phyloP scores from a whole-genome alignment of 2,113 vertebrate species.

The Anser brachyrhynchus region DNA sequence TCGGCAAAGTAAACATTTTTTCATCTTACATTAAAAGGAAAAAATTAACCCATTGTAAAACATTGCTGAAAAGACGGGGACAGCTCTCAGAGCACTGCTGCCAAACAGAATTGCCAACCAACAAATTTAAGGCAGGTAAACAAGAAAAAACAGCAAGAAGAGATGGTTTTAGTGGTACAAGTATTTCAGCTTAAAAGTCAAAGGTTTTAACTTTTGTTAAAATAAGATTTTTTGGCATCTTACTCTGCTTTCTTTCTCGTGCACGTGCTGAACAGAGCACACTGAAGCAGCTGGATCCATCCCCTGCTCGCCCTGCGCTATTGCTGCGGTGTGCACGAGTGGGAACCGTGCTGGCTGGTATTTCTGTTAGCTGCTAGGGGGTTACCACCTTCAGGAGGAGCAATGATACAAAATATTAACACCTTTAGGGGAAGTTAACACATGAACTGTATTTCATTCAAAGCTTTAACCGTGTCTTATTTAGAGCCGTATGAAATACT shows the following conservation, averaged over 20 bases:
- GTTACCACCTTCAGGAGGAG: neutral
- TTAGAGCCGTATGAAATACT: neutral
- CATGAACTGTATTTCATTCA: neutral
- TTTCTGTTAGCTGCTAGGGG: no score
- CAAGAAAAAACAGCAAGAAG: neutral
- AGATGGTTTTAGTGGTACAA: neutral
- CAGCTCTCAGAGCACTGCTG: neutral
- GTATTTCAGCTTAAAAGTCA: neutral
- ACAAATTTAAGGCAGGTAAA: neutral
- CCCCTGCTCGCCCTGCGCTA: neutral
- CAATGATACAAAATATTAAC: neutral
- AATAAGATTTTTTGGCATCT: neutral
- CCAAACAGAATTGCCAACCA: neutral
- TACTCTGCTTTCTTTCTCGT: neutral
- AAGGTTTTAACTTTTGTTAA: neutral
- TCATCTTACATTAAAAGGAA: neutral
- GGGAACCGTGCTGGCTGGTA: neutral
- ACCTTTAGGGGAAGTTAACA: neutral
- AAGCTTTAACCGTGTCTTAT: neutral
- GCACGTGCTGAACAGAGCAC: fast-evolving
- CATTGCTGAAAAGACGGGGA: neutral
- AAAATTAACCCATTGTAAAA: neutral
- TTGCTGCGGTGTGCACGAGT: fast-evolving
- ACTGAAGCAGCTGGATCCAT: neutral
- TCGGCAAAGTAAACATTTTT: neutral